Conservation (phyloP, 2,797 vertebrate species). For the Acanthurus tractus region DNA sequence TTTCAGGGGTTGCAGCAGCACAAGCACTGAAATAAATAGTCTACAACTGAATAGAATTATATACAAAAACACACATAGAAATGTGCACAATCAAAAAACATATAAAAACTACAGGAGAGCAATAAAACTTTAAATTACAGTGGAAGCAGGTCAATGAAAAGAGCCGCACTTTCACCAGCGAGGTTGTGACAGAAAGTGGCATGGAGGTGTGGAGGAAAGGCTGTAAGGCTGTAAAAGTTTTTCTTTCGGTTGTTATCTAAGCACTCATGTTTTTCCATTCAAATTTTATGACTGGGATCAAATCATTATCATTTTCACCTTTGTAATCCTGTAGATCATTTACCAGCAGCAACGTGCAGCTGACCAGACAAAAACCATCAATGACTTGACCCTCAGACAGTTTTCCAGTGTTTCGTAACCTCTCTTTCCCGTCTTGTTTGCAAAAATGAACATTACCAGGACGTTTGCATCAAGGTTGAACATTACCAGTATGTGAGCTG, state of each 20-base stretch:
- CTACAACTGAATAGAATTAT: too few species aligned
- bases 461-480: not conserved
- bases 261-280: not conserved
- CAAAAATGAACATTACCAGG: not conserved
- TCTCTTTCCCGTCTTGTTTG: not conserved
- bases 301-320: not conserved
- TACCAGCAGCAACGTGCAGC: rapidly evolving
- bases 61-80: not conserved
- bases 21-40: too few species aligned
- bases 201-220: too few species aligned
- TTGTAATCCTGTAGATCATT: slow-evolving; percentile 11
- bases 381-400: not conserved
- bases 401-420: not conserved
- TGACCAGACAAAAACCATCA: not conserved
- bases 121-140: not conserved
- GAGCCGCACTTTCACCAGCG: not conserved
- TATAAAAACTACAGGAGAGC: not conserved
- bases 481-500: slow-evolving; percentile 27
- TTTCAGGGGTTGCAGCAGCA: not conserved
- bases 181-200: not conserved
- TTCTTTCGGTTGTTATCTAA: too few species aligned
- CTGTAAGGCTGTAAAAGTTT: too few species aligned
- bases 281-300: not conserved
- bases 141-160: not conserved
- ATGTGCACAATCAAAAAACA: not conserved